A percentile compares a stretch with the other conserved stretches of the same genome.
These are phyloP conservation scores for Alaudala cheleensis DNA, from an alignment of 2,113 vertebrate species.

Conservation along the genomic window DNA sequence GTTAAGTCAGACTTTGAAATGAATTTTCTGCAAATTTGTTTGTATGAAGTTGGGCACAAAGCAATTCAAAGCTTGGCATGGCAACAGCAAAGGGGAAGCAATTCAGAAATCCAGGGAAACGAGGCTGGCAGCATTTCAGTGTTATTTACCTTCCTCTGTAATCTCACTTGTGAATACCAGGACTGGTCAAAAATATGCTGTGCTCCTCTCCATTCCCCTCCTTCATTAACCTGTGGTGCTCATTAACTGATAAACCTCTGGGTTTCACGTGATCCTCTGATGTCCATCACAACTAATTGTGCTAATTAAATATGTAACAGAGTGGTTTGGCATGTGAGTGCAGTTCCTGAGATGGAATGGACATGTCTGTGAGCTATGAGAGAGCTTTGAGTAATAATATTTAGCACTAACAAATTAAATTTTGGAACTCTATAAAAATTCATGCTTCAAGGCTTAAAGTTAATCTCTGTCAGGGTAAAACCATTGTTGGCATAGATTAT, in stretches of 20 bases:
- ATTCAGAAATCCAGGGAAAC: not conserved
- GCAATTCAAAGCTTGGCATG: not conserved
- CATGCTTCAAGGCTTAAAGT: not conserved
- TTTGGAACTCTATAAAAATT: slow-evolving; percentile 5
- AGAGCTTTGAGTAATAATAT: not conserved
- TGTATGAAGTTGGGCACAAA: slow-evolving; percentile 3
- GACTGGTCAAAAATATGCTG: not conserved
- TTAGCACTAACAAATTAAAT: slow-evolving; percentile 24
- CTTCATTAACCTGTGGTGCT: not conserved
- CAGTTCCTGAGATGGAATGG: not conserved
- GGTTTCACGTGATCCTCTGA: not conserved
- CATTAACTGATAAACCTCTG: not conserved
- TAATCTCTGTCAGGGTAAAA: not conserved
- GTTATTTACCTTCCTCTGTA: not conserved
- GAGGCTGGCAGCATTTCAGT: not conserved
- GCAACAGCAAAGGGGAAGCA: not conserved
- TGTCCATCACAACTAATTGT: not conserved
- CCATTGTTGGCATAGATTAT: not conserved
- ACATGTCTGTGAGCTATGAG: not conserved
- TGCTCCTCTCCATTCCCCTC: not conserved
- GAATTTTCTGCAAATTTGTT: slow-evolving; percentile 47
- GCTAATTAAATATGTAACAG: not conserved
- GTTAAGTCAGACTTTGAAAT: not conserved
- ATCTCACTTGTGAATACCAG: not conserved
- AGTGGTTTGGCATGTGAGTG: accelerated